Base-by-base conservation (phyloP, 2,113 vertebrate genomes). In the Nyctibius bracteatus region DNA sequence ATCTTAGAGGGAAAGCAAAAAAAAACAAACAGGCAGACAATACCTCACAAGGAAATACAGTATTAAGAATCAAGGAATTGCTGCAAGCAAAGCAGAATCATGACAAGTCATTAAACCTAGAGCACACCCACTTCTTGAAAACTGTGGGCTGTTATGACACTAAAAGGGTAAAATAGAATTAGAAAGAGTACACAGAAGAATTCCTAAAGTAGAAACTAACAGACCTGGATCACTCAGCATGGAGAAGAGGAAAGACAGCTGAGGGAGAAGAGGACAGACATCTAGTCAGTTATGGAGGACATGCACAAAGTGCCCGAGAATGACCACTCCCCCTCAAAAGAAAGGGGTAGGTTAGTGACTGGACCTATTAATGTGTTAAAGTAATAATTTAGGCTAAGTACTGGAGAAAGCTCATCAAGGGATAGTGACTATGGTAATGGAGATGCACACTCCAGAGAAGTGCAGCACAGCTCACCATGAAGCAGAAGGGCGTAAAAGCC, bases 81-180 rank as follows among this genome's bases (percentile, higher is more conserved):
- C 75, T n/a, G 21, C 55, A 91, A 92, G 75, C 35, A 70, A 86
- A 94, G 80, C 39, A 67, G 57, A 95, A 92, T 88, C 59, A 86
- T 93, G 94, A 81, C 72, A 96, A 95, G 43, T 71, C 72, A 83
- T 78, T 86, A 92, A 81, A 91, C 25, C 46, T 59, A 74, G 46
- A 68, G 89, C 77, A 88, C 91, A 86, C 63, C 77, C 80, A 92
- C 88, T 91, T 88, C 54, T 81, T 83, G n/a, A 80, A 90, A 94
- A 70, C 55, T 86, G 71, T 83, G 44, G 67, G 72, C 68, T 94
- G 83, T 74, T 91, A 77, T 31, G 80, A 94, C 68, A 84, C 30
- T 61, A 63, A 41, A 46, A 92, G 37, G 43, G 59, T 81, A 81
- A 90, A 87, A 90, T 0, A 93, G 68, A 92, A 68, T 81, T 73